These are phyloP conservation scores for Dorcus parallelipipedus DNA, from an alignment of 2,888 invertebrate species.

Conservation along the genomic window DNA sequence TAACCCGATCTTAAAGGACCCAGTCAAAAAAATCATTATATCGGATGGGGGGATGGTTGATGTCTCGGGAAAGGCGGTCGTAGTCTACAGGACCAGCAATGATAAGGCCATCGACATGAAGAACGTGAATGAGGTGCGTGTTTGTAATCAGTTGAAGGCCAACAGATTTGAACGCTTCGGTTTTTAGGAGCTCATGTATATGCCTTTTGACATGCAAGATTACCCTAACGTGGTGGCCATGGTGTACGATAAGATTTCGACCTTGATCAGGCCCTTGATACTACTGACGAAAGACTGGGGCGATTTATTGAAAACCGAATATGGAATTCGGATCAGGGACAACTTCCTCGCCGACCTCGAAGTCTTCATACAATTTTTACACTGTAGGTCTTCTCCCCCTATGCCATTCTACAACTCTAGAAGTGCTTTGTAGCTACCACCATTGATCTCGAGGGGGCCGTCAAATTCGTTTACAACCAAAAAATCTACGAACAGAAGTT, in stretches of 20 bases:
- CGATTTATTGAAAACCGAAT: slow-evolving; percentile 50
- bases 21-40: slow-evolving; percentile 58
- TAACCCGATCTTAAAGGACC: slow-evolving; percentile 41
- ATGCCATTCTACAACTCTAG: not conserved
- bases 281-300: slow-evolving; percentile 55
- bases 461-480: slow-evolving; percentile 60
- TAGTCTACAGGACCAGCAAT: slow-evolving; percentile 64
- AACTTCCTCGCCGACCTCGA: slow-evolving; percentile 58
- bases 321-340: slow-evolving; percentile 49
- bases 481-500: slow-evolving; percentile 58
- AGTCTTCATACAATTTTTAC: slow-evolving; percentile 55
- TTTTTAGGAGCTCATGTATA: slow-evolving; percentile 41
- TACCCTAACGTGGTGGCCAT: slow-evolving; percentile 37
- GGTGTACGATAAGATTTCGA: slow-evolving; percentile 35
- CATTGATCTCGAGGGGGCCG: slow-evolving; percentile 60
- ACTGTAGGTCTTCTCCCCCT: slow-evolving; percentile 44
- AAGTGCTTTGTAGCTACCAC: slow-evolving; percentile 56
- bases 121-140: slow-evolving; percentile 64
- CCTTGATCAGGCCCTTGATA: slow-evolving; percentile 50
- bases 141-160: not conserved
- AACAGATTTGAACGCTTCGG: not conserved
- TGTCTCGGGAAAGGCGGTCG: slow-evolving; percentile 64
- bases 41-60: slow-evolving; percentile 58
- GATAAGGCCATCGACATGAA: slow-evolving; percentile 59
- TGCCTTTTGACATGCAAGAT: slow-evolving; percentile 36